Evolutionary conservation across 2,888 invertebrate genomes (phyloP).

Genomic region (Melieria crassipennis): DNA sequence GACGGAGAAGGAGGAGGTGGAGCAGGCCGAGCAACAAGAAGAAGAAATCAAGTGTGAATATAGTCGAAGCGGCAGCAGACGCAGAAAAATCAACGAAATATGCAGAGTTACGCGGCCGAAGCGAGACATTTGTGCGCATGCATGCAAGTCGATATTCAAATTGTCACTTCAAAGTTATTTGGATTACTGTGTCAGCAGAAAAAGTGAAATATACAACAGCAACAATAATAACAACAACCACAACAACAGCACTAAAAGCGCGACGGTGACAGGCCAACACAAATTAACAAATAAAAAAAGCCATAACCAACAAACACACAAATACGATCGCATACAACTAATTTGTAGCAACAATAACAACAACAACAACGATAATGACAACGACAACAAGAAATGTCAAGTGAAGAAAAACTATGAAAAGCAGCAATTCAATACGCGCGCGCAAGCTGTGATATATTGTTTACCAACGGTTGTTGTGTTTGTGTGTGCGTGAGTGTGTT

Average conservation of each 20-base stretch:
- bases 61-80: constrained; percentile 26
- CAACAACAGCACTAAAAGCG: not conserved
- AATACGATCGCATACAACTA: not conserved
- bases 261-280: not conserved
- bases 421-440: not conserved
- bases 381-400: constrained; percentile 6
- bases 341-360: constrained; percentile 3
- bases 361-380: constrained; percentile 15
- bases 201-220: constrained; percentile 33
- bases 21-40: constrained; percentile 23
- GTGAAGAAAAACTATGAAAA: constrained; percentile 1
- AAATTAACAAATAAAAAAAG: not conserved
- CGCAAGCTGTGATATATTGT: too few species aligned
- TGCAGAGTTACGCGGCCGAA: not conserved
- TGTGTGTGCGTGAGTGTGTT: too few species aligned
- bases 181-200: constrained; percentile 55
- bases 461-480: too few species aligned
- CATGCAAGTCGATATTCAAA: constrained; percentile 35
- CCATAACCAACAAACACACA: not conserved
- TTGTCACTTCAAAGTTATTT: constrained; percentile 47
- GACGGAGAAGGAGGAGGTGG: constrained; percentile 14
- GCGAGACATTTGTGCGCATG: constrained; percentile 24
- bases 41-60: constrained; percentile 32
- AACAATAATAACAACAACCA: not conserved
- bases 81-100: not conserved